Evolutionary conservation across 2,797 vertebrate species (phyloP).

Genomic region (Petrocephalus schoutedeni): DNA sequence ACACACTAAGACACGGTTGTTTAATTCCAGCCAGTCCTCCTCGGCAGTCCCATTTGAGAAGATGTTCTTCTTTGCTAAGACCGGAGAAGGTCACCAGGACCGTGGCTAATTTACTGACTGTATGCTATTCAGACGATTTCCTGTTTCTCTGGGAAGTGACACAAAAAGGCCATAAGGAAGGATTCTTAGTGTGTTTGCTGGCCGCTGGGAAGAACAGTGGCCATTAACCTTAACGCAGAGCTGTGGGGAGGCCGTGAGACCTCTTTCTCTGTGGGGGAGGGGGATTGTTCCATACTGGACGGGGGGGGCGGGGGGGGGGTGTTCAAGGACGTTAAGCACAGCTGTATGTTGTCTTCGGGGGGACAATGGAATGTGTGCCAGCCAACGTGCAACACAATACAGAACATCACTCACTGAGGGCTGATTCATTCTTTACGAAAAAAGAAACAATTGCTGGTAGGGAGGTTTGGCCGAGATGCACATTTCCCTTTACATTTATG

Average conservation of each 20-base stretch:
- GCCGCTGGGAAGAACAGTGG: neutral
- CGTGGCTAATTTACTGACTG: neutral
- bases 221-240: neutral
- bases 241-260: neutral
- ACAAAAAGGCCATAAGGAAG: neutral
- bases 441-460: neutral
- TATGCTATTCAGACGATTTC: neutral
- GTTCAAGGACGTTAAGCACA: neutral
- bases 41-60: constrained; percentile 3
- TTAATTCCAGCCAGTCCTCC: neutral
- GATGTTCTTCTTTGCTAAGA: constrained; percentile 1
- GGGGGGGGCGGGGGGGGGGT: neutral
- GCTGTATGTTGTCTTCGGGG: neutral
- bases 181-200: neutral
- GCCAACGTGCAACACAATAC: neutral
- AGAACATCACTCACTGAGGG: neutral
- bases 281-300: neutral
- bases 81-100: constrained; percentile 6
- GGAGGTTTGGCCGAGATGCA: neutral
- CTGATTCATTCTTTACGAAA: neutral
- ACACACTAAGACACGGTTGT: neutral
- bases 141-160: constrained; percentile 8
- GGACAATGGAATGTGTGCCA: neutral
- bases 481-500: neutral
- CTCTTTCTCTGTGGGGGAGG: neutral